Evolutionary conservation across 2,888 invertebrate genomes (phyloP).

Genomic region (Brenthis ino): DNA sequence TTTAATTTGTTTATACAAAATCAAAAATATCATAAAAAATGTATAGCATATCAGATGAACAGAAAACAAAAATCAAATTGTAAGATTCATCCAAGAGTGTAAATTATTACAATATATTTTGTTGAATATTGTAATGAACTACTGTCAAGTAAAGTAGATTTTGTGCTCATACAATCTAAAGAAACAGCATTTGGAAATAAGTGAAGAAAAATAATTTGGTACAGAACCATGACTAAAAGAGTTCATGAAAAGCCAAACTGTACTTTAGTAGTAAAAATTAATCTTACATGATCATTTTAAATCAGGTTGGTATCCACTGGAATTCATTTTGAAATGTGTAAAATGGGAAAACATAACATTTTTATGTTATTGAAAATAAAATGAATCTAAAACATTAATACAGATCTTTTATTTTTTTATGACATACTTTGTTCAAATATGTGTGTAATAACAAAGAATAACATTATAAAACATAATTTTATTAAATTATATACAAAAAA

Average conservation of each 20-base stretch:
- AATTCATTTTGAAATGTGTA: constrained; percentile 78
- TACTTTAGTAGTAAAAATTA: constrained; percentile 71
- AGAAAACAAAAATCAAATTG: constrained; percentile 58
- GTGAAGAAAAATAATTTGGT: constrained; percentile 71
- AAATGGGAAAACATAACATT: constrained; percentile 81
- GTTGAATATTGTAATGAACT: constrained; percentile 74
- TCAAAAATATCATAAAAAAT: constrained; percentile 72
- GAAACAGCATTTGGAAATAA: constrained; percentile 79
- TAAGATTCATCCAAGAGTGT: constrained; percentile 68
- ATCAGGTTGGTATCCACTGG: constrained; percentile 72
- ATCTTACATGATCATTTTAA: constrained; percentile 71
- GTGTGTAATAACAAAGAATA: neutral
- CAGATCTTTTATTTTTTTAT: constrained; percentile 41
- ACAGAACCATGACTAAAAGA: constrained; percentile 63
- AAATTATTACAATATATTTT: constrained; percentile 76
- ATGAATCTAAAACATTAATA: constrained; percentile 77
- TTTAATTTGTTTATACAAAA: constrained; percentile 70
- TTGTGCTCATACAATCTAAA: constrained; percentile 72
- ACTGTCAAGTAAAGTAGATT: constrained; percentile 68
- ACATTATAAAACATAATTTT: too few species aligned
- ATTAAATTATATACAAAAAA: too few species aligned
- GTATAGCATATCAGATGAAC: constrained; percentile 75
- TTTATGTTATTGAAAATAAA: constrained; percentile 84
- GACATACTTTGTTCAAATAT: neutral
- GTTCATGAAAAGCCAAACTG: constrained; percentile 73